Percentiles rank a stretch among this genome's conserved stretches.
Conservation (phyloP, 2,797 vertebrate species). For the Sciurus carolinensis region DNA sequence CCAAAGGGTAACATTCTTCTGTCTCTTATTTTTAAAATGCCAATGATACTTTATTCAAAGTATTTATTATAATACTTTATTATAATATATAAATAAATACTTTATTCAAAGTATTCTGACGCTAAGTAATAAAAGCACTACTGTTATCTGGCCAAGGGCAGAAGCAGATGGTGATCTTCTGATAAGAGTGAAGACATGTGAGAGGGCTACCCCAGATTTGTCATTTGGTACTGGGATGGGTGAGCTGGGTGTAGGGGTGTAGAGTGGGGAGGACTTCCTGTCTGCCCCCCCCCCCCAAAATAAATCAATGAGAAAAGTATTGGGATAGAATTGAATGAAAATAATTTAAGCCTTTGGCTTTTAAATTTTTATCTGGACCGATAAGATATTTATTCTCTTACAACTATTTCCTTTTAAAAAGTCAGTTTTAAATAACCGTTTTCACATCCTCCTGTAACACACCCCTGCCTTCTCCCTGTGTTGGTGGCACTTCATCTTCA, state of each 20-base stretch:
- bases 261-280: background rate
- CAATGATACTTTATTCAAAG: slow-evolving; percentile 53
- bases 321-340: background rate
- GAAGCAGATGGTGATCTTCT: slow-evolving; percentile 58
- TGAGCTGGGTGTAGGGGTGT: background rate
- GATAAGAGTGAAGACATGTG: slow-evolving; percentile 43
- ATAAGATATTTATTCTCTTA: slow-evolving; percentile 11
- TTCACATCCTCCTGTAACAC: background rate
- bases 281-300: background rate
- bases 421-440: background rate
- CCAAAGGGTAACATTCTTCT: background rate
- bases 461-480: background rate
- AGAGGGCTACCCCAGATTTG: background rate
- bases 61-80: background rate
- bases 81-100: background rate
- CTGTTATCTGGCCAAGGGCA: slow-evolving; percentile 53
- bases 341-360: slow-evolving; percentile 6
- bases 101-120: slow-evolving; percentile 56
- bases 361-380: background rate
- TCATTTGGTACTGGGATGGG: slow-evolving; percentile 4
- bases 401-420: background rate
- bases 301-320: background rate
- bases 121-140: slow-evolving; percentile 15
- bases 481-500: background rate
- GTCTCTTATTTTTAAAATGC: background rate